Conservation (phyloP, 2,888 invertebrate species). For the Catocala fraxini region DNA sequence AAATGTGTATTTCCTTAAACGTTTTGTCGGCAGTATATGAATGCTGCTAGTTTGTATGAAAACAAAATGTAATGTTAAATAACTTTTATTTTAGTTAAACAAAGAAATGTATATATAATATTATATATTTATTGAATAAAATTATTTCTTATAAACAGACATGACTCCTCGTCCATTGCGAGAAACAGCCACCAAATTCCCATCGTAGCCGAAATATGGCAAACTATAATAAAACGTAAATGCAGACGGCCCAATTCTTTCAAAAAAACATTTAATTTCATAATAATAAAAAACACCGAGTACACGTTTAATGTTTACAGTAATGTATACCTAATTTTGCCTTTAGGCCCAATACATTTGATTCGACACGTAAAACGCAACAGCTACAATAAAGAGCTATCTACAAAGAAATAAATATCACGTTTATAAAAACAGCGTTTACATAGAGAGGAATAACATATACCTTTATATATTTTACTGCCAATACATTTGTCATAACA, state of each 20-base stretch:
- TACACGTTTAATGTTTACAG: conserved; percentile 30
- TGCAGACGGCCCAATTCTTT: conserved; percentile 71
- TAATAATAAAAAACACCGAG: conserved; percentile 28
- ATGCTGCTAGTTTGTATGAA: conserved; percentile 15
- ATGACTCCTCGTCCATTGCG: conserved; percentile 72
- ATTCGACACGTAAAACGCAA: conserved; percentile 24
- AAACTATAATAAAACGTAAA: conserved; percentile 62
- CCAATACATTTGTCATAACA: conserved; percentile 31
- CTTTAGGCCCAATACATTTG: conserved; percentile 34
- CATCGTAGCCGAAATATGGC: conserved; percentile 75
- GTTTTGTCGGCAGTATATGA: too few relatives aligned
- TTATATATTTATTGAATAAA: conserved; percentile 80
- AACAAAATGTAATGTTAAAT: conserved; percentile 73
- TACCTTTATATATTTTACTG: conserved; percentile 21
- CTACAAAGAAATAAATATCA: conserved; percentile 24
- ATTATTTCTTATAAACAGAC: conserved; percentile 81
- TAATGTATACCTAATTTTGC: conserved; percentile 33
- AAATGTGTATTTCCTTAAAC: too few relatives aligned
- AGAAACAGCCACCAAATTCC: conserved; percentile 77
- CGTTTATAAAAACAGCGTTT: conserved; percentile 36
- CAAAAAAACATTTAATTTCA: conserved; percentile 42
- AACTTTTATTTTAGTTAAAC: conserved; percentile 86
- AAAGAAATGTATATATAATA: conserved; percentile 81
- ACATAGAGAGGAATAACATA: conserved; percentile 33
- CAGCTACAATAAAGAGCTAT: conserved; percentile 26